A percentile compares a stretch with the other conserved stretches of the same genome.
Conservation (phyloP, 2,113 vertebrate genomes). For the Melospiza georgiana region DNA sequence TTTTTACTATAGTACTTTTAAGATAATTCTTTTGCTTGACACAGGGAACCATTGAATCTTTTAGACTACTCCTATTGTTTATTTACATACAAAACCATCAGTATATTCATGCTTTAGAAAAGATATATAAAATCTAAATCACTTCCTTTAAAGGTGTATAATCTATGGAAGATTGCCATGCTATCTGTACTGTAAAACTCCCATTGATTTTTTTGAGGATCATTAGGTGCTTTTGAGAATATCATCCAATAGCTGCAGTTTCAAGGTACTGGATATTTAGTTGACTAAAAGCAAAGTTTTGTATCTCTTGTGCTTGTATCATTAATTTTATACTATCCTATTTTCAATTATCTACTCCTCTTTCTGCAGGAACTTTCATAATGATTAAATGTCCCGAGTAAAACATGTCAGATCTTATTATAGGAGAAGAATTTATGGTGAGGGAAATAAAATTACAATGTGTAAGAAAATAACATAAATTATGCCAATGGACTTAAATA, state of each 20-base stretch:
- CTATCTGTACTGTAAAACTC: background rate
- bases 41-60: background rate
- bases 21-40: background rate
- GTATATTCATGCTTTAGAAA: background rate
- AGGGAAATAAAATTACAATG: background rate
- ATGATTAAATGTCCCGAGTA: background rate
- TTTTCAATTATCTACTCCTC: background rate
- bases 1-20: background rate
- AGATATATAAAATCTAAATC: background rate
- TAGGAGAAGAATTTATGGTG: background rate
- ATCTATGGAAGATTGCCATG: background rate
- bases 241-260: background rate
- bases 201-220: background rate
- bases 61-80: background rate
- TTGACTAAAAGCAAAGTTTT: background rate
- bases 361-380: background rate
- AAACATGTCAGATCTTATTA: background rate
- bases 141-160: background rate
- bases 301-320: background rate
- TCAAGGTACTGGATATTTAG: background rate
- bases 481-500: background rate
- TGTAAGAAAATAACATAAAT: background rate
- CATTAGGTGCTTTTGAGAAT: background rate
- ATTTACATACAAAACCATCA: background rate
- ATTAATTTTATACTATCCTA: background rate